Base-by-base conservation (phyloP, 2,888 invertebrate genomes). In the Portevinia maculata region DNA sequence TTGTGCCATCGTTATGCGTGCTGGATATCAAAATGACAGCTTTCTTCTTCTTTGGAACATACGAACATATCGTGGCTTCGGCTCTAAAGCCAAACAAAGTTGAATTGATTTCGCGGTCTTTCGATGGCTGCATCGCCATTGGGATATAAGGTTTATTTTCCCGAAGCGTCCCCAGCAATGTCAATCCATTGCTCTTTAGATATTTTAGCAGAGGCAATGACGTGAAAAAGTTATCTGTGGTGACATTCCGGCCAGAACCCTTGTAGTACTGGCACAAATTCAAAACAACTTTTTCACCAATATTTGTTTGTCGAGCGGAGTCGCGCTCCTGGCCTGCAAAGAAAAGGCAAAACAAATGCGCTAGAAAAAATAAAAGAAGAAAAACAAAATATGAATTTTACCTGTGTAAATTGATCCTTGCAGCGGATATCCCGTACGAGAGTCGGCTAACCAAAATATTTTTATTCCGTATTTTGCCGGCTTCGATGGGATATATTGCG, bases 81-180 rank as follows among this genome's bases (percentile, higher is more conserved):
- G 32, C 32, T 32, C 32, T 32, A 32, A 11, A 32, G 32, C n/a
- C 34, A 34, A 34, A 34, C 34, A 34, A 34, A 34, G 34, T 34
- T n/a, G n/a, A 34, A 34, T n/a, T 34, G 34, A 34, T 34, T 34
- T 34, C 34, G 34, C 34, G 34, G 34, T 34, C n/a, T 34, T 34
- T 34, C 34, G 34, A 34, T 34, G n/a, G 34, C 34, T 34, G n/a
- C 34, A 34, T 34, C 2, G 4, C n/a, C 2, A n/a, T 34, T 34
- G 34, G n/a, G n/a, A n/a, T n/a, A n/a, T n/a, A n/a, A n/a, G 32
- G 32, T 32, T 9, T 32, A 32, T 32, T 32, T 32, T 9, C 11
- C 9, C 32, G 9, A 32, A 9, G 9, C 32, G 11, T 32, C 32
- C 32, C 32, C 9, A 9, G 32, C 32, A 32, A 32, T 9, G 11